Evolutionary conservation across 2,797 vertebrate genomes (phyloP).

Genomic region (Hipposideros larvatus): DNA sequence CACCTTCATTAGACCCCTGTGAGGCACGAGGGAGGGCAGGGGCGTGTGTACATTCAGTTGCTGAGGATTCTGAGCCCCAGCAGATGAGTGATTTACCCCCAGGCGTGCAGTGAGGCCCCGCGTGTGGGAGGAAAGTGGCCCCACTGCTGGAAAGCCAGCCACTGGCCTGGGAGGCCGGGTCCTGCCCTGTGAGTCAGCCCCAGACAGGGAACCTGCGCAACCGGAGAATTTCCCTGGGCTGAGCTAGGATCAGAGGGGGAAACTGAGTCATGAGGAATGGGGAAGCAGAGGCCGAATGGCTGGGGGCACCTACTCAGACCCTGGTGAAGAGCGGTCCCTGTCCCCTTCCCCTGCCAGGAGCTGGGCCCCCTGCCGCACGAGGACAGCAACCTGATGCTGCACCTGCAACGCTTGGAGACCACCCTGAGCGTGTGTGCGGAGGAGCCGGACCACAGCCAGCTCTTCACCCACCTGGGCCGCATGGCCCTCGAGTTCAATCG

Average conservation of each 20-base stretch:
- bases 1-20: background rate
- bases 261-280: conserved; percentile 76
- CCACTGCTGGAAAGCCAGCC: background rate
- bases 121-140: background rate
- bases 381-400: conserved; percentile 93
- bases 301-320: background rate
- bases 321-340: background rate
- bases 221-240: conserved; percentile 74
- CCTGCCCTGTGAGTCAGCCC: conserved; percentile 75
- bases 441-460: conserved; percentile 97
- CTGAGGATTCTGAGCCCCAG: background rate
- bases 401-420: conserved; percentile 96
- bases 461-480: conserved; percentile 95
- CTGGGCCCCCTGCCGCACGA: conserved; percentile 80
- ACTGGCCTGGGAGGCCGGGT: background rate
- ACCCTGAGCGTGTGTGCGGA: conserved; percentile 96
- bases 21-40: background rate
- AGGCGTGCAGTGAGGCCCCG: background rate
- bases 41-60: accelerated
- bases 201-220: conserved; percentile 69
- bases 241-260: conserved; percentile 10
- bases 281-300: conserved; percentile 43
- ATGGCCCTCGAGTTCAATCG: conserved; percentile 99
- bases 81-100: too few relatives aligned
- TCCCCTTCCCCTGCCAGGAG: background rate